Base-by-base conservation (phyloP, 1,140 invertebrate genomes). In the Brachionus koreanus region DNA sequence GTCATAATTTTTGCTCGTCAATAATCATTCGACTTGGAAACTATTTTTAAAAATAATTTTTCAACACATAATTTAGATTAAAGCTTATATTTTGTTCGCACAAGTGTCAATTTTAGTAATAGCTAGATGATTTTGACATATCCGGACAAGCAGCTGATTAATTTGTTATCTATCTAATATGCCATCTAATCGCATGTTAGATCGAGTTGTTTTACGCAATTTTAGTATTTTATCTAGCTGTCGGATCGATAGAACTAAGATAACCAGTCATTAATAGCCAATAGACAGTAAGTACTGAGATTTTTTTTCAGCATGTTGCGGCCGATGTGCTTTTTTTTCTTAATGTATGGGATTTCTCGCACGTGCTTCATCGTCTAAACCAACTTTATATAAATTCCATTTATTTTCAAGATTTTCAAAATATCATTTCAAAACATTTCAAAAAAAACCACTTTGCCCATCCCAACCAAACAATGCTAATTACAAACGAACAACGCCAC, bases 401-500 rank as follows among this genome's bases (percentile, higher is more conserved):
- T 52, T 19, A 23, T 52, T 52, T 19, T 52, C n/a, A 52, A 52
- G 16, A 0, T 19, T n/a, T n/a, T 49, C n/a, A 65, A 23, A 65
- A 29, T 29, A 29, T 29, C 29, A 29, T 29, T 29, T 29, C 29
- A 65, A 65, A 65, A n/a, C 33, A 35, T 35, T 65, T 65, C 63
- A 65, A 65, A 37, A 35, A 29, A 29, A 29, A 29, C 33, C 25
- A 65, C 7, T 35, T 65, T 65, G 33, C 69, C 25, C 65, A 69
- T 69, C 65, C 43, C 19, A 12, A n/a, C 16, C 9, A 3, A 74
- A 74, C n/a, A 29, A 74, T 74, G 69, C 23, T 74, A 19, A 74
- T 74, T n/a, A 74, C 69, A 43, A 74, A 39, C 39, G 39, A 74
- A 74, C 69, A 74, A 25, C 37, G 69, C 23, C 23, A 39, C 69